Evolutionary conservation across 2,888 invertebrate genomes (phyloP).

Genomic region (Malthinus seriepunctatus): DNA sequence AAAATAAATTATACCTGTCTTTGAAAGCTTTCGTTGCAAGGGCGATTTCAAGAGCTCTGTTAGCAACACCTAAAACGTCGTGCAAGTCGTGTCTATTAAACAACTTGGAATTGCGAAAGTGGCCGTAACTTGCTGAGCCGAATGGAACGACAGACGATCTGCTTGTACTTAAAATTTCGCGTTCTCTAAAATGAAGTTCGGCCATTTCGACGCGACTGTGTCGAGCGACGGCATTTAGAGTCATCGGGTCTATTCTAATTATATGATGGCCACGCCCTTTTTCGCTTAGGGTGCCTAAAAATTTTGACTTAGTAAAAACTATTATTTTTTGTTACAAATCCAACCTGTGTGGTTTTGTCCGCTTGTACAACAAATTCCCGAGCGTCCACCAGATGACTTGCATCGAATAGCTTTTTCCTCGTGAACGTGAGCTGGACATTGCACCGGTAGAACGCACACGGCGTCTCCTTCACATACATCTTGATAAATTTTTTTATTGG

Average conservation of each 20-base stretch:
- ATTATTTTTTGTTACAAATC: neutral
- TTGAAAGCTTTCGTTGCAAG: slow-evolving; percentile 57
- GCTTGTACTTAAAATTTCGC: slow-evolving; percentile 47
- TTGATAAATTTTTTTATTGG: slow-evolving; percentile 13
- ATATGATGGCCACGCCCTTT: slow-evolving; percentile 18
- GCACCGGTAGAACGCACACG: slow-evolving; percentile 64
- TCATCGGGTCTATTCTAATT: slow-evolving; percentile 22
- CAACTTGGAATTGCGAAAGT: slow-evolving; percentile 51
- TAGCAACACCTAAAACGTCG: slow-evolving; percentile 54
- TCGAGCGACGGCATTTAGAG: slow-evolving; percentile 37
- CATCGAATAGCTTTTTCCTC: slow-evolving; percentile 51
- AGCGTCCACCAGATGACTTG: slow-evolving; percentile 54
- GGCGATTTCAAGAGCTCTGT: slow-evolving; percentile 58
- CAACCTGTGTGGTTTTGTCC: slow-evolving; percentile 61
- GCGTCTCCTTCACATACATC: slow-evolving; percentile 56
- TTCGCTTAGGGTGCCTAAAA: slow-evolving; percentile 9
- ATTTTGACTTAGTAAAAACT: neutral
- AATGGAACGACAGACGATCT: slow-evolving; percentile 50
- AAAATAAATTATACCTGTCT: slow-evolving; percentile 47
- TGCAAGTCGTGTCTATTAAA: slow-evolving; percentile 49
- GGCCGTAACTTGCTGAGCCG: slow-evolving; percentile 54
- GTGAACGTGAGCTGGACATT: slow-evolving; percentile 67
- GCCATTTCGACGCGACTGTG: slow-evolving; percentile 49
- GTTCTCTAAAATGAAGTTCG: slow-evolving; percentile 50
- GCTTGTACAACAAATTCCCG: slow-evolving; percentile 67